Percentiles rank a stretch among this genome's conserved stretches.
These are phyloP conservation scores for Orestias chungarensis DNA, from an alignment of 2,797 vertebrate genomes.

Conservation along the genomic window DNA sequence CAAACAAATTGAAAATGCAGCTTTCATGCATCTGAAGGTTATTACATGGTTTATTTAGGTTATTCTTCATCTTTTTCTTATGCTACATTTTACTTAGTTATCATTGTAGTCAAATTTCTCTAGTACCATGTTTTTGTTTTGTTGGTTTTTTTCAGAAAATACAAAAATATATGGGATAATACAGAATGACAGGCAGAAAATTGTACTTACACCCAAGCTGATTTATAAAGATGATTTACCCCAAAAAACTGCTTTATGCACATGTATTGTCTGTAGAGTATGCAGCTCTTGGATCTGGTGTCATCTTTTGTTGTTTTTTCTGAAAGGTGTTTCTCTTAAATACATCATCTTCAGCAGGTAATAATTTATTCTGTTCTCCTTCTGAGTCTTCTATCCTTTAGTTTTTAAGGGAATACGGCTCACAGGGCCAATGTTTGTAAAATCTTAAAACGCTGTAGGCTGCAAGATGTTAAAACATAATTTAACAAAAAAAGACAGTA, in stretches of 20 bases:
- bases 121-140: conserved; percentile 1
- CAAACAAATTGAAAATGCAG: neutral
- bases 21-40: neutral
- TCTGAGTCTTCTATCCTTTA: neutral
- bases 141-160: too few relatives aligned
- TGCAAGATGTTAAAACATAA: neutral
- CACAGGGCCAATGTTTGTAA: neutral
- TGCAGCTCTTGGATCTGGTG: neutral
- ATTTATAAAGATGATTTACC: neutral
- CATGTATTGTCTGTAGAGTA: neutral
- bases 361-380: neutral
- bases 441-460: neutral
- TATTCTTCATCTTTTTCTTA: neutral
- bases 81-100: neutral
- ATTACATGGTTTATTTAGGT: neutral
- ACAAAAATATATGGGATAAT: neutral
- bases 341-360: neutral
- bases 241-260: neutral
- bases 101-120: neutral
- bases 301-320: neutral
- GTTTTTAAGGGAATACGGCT: neutral
- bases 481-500: neutral
- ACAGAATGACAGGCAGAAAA: conserved; percentile 1
- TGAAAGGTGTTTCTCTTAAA: neutral
- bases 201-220: neutral